Percentiles rank a stretch among this genome's conserved stretches.
phyloP scores from a whole-genome alignment of 2,797 vertebrate species.

The Intellagama lesueurii region DNA sequence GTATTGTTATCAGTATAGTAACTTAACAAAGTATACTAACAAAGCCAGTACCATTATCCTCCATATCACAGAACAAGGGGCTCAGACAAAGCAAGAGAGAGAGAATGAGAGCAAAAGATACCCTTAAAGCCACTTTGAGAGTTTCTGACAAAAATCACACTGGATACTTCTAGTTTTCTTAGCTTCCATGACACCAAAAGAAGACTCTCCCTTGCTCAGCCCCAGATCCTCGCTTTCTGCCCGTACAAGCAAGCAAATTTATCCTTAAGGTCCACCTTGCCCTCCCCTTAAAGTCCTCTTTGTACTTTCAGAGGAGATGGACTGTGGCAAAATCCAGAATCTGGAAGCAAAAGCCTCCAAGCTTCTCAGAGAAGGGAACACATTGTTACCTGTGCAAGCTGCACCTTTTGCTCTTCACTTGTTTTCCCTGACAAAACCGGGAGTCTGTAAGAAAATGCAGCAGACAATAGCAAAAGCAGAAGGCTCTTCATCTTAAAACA shows the following conservation, averaged over 20 bases:
- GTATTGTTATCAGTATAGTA: no score
- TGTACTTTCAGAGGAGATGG: background rate
- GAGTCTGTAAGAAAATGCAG: slow-evolving; percentile 56
- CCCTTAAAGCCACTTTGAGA: background rate
- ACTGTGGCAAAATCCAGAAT: background rate
- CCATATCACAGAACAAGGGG: no score
- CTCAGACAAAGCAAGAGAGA: no score
- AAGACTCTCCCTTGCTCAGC: background rate
- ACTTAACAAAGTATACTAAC: no score
- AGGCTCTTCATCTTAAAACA: slow-evolving; percentile 64
- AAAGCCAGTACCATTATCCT: no score
- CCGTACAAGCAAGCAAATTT: background rate
- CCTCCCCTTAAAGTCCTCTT: no score
- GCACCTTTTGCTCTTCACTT: slow-evolving; percentile 49
- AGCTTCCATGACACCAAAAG: background rate
- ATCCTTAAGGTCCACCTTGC: background rate
- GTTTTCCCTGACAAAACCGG: slow-evolving; percentile 30
- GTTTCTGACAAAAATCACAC: background rate
- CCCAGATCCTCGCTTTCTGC: background rate
- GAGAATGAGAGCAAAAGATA: no score
- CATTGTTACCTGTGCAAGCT: slow-evolving; percentile 73
- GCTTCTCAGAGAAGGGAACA: background rate
- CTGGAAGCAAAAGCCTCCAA: background rate
- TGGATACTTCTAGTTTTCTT: background rate
- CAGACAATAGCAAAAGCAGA: slow-evolving; percentile 42